Evolutionary conservation across 2,113 vertebrate genomes (phyloP), one percentile per base, ranked within the genome.

Genomic region (Mobula hypostoma): DNA sequence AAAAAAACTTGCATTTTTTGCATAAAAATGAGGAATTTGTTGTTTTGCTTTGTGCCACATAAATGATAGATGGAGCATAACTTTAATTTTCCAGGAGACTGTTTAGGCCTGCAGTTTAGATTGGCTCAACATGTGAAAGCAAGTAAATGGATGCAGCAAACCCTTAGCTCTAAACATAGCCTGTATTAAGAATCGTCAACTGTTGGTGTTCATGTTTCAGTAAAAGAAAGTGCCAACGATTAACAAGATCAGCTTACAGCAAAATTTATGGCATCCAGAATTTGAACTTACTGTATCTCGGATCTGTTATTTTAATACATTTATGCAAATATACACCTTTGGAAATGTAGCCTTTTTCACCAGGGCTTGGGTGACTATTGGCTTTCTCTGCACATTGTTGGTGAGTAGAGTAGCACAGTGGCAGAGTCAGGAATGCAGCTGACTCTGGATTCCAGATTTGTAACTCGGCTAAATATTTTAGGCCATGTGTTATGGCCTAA

Each of bases 151-250:
- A 95, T 95, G 95, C 94, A 11, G 56, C 96, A 97, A 97, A 96
- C 95, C 95, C 40, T 95, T 61, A 32, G 94, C 94, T 97, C 97
- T 97, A 97, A 97, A 97, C 97, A 97, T 98, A 98, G 97, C 95
- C 95, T 96, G 63, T 97, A 94, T 94, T 95, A 95, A 95, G 95
- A 96, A 94, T 80, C 70, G 94, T 95, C 95, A 96, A 97, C 95
- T 96, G 96, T 80, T 96, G 94, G 87, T 96, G 95, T 95, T 94
- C 96, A 97, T 96, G 96, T 96, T 96, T 97, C 96, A 96, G 97
- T 96, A 96, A 97, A 96, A 97, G 97, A 97, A 94, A 94, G 94
- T 27, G 94, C 74, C 96, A 96, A 96, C 97, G 96, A 96, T 95
- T 91, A 3, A 94, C 88, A 90, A 94, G 95, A 96, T 97, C 96